Percentiles rank a stretch among this genome's conserved stretches.
Conservation (phyloP, 2,113 vertebrate genomes). For the Redunca redunca region DNA sequence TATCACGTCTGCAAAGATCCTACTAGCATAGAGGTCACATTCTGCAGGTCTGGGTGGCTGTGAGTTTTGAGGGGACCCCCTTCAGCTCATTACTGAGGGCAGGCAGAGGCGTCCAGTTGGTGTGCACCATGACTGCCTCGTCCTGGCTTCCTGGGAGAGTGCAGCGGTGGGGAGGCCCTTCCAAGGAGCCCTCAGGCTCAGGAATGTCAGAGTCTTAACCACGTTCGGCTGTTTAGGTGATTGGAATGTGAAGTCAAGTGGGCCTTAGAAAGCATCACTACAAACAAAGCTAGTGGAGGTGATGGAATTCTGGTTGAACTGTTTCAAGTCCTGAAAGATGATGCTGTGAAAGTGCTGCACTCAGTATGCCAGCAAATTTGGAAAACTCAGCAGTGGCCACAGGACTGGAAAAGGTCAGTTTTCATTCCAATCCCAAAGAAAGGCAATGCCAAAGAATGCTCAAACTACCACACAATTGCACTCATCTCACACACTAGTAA, state of each 20-base stretch:
- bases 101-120: not conserved
- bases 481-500: too few relatives aligned
- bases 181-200: not conserved
- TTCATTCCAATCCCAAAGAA: too few relatives aligned
- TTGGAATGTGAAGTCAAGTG: not conserved
- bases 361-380: too few relatives aligned
- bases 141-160: not conserved
- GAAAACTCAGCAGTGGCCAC: too few relatives aligned
- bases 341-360: too few relatives aligned
- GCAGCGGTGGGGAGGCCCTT: not conserved
- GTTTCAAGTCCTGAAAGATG: too few relatives aligned
- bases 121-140: not conserved
- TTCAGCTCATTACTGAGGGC: not conserved
- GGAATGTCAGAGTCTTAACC: not conserved
- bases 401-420: too few relatives aligned
- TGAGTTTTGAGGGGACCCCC: accelerated
- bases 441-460: too few relatives aligned
- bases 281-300: too few relatives aligned
- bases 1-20: not conserved
- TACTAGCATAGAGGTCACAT: not conserved
- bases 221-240: not conserved
- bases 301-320: too few relatives aligned
- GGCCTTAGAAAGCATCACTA: too few relatives aligned
- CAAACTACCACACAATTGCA: too few relatives aligned
- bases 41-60: not conserved